These are phyloP conservation scores for Mus spicilegus DNA, from an alignment of 2,113 vertebrate species.

Conservation along the genomic window DNA sequence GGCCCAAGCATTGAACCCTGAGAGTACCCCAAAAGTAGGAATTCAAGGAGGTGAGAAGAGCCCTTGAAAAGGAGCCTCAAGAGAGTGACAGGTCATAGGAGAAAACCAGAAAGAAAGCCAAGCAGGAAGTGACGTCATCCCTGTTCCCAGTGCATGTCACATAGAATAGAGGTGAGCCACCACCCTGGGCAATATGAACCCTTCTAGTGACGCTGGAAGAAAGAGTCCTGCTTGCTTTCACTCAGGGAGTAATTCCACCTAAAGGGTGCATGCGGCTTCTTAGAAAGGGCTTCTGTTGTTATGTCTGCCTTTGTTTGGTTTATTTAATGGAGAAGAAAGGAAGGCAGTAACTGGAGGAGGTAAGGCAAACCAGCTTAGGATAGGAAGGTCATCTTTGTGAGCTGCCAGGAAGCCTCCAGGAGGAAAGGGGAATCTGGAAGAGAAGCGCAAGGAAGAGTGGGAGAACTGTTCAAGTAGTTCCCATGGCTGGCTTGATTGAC, in stretches of 20 bases:
- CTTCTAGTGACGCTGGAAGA: neutral
- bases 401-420: neutral
- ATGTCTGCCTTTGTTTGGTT: neutral
- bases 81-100: neutral
- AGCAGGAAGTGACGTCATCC: neutral
- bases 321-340: neutral
- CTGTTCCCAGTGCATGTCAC: neutral
- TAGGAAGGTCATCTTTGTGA: neutral
- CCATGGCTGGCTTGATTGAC: rapidly evolving
- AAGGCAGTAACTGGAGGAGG: neutral
- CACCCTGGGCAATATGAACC: neutral
- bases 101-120: neutral
- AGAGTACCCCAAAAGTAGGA: neutral
- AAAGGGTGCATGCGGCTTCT: neutral
- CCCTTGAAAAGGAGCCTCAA: neutral
- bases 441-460: neutral
- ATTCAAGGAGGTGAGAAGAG: neutral
- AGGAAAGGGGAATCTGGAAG: slow-evolving; percentile 1
- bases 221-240: neutral
- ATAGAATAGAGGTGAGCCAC: neutral
- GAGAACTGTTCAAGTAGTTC: neutral
- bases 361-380: neutral
- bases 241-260: neutral
- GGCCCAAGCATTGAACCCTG: neutral
- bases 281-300: neutral